Evolutionary conservation across 2,888 invertebrate genomes (phyloP), one percentile per base, ranked within the genome.

Genomic region (Agriopis leucophaearia): DNA sequence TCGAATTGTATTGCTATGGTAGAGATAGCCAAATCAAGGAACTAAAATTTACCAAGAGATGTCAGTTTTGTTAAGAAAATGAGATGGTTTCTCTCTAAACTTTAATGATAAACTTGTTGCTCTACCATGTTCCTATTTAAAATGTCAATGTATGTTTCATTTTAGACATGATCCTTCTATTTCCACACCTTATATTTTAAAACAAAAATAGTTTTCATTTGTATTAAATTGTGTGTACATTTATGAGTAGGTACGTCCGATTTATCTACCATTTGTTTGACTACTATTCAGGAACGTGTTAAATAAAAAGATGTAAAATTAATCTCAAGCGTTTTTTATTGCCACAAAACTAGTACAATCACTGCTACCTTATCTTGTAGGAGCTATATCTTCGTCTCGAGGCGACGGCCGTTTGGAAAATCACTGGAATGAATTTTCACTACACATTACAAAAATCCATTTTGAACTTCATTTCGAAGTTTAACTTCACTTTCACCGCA

Each of bases 401-500:
- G n/a, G 4, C 27, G 27, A 8, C 18, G 3, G 42, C 8, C 42
- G 55, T 13, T 6, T 6, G 50, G 48, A 56, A 55, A 69, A 55
- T 51, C 68, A 68, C 68, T 51, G 64, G 50, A 38, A 16, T 7
- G 18, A 59, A 63, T 56, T 70, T 64, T 70, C 74, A 74, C 70
- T 52, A 66, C 60, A 66, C 63, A 65, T 27, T 27, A 54, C 64
- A 59, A 71, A 66, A 59, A 50, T 70, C 66, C 66, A 35, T 71
- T 52, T 36, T 45, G 16, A 55, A 47, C 47, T 69, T 51, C 52
- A 52, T 38, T 52, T 52, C 6, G 18, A 44, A 55, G 55, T 42
- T 42, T 8, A 27, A 35, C 51, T 42, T 45, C 47, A 13, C 54
- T 62, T 68, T 90, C 93, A 93, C 68, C 93, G 93, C 91, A 92